phyloP scores from a whole-genome alignment of 2,113 vertebrate species.

The Tenebrosternarchus preto region DNA sequence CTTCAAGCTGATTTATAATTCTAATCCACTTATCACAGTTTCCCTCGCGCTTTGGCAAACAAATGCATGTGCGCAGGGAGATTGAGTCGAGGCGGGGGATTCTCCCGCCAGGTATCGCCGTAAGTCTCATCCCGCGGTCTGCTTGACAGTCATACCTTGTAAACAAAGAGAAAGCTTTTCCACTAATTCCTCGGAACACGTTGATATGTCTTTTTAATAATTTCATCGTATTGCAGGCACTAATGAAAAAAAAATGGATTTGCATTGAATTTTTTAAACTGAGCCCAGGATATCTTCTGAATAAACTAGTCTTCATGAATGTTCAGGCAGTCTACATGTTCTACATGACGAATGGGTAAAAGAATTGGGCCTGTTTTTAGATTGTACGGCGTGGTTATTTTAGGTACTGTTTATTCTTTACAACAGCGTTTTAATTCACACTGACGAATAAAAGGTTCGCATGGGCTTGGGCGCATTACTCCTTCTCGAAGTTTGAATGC shows the following conservation, averaged over 20 bases:
- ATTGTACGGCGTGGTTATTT: no score
- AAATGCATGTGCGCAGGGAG: slow-evolving; percentile 25
- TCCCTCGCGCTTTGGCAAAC: slow-evolving; percentile 47
- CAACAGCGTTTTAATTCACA: background rate
- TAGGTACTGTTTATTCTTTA: no score
- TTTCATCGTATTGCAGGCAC: background rate
- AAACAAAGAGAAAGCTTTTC: slow-evolving; percentile 54
- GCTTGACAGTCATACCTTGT: slow-evolving; percentile 43
- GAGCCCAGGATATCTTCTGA: no score
- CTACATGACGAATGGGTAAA: no score
- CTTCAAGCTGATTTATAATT: slow-evolving; percentile 43
- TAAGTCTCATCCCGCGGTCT: slow-evolving; percentile 29
- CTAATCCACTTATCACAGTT: slow-evolving; percentile 66
- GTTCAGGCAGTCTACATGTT: no score
- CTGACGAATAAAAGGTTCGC: background rate
- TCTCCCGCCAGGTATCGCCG: no score
- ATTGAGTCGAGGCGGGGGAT: no score
- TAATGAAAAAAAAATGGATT: no score
- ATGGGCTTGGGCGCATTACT: background rate
- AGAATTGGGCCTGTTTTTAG: no score
- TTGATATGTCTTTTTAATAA: slow-evolving; percentile 18
- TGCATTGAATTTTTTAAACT: no score
- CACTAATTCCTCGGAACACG: slow-evolving; percentile 30
- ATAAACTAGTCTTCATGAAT: no score
- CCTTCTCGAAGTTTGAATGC: background rate